These are phyloP conservation scores for Anagrus nilaparvatae DNA, from an alignment of 1,140 invertebrate genomes.

Conservation along the genomic window DNA sequence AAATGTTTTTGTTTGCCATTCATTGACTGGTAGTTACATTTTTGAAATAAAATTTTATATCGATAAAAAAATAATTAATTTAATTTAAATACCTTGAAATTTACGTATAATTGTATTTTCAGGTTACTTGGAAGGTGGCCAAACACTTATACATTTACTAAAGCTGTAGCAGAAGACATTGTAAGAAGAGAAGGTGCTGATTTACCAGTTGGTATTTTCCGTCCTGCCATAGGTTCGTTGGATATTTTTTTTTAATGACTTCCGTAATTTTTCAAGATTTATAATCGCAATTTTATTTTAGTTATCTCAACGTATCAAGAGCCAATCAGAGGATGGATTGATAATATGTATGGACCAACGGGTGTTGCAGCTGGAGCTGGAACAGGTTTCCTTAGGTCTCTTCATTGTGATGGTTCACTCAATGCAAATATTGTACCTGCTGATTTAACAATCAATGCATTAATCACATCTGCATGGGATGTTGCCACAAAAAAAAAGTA, in stretches of 20 bases:
- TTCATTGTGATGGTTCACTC: conserved; percentile 47
- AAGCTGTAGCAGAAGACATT: conserved; percentile 56
- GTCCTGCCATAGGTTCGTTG: conserved; percentile 61
- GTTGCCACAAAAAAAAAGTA: conserved; percentile 39
- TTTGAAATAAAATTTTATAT: too few species aligned
- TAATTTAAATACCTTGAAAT: conserved; percentile 1
- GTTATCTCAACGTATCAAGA: conserved; percentile 46
- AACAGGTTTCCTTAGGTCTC: conserved; percentile 63
- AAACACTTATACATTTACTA: conserved; percentile 65
- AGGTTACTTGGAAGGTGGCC: conserved; percentile 50
- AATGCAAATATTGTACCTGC: conserved; percentile 76
- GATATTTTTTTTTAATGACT: too few species aligned
- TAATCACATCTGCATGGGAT: conserved; percentile 68
- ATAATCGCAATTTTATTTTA: too few species aligned
- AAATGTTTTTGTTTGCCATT: background rate
- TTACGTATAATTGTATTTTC: conserved; percentile 10
- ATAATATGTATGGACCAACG: conserved; percentile 86
- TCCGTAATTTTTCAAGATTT: too few species aligned
- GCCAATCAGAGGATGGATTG: conserved; percentile 61
- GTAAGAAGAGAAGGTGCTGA: conserved; percentile 41
- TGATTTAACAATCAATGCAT: conserved; percentile 68
- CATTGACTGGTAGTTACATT: too few species aligned
- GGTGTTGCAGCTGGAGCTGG: conserved; percentile 63
- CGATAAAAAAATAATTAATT: too few species aligned
- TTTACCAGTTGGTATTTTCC: conserved; percentile 64